These are phyloP conservation scores for Verasper variegatus DNA, from an alignment of 2,113 vertebrate genomes.

Conservation along the genomic window DNA sequence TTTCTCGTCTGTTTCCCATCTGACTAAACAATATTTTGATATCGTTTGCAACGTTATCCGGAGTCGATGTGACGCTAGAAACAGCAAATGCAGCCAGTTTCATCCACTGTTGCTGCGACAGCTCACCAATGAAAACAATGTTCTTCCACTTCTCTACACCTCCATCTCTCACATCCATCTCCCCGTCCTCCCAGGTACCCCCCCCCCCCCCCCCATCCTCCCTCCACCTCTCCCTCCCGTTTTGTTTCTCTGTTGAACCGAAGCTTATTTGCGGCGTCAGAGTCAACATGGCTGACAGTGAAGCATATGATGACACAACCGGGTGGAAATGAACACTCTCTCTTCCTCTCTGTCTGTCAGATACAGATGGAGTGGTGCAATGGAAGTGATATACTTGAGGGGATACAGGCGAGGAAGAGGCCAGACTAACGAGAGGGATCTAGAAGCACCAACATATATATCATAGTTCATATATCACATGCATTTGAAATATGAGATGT, in stretches of 20 bases:
- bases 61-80: constrained; percentile 23
- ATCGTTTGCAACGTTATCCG: not conserved
- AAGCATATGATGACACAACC: constrained; percentile 49
- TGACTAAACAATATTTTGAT: constrained; percentile 20
- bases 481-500: not conserved
- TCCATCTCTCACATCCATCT: constrained; percentile 5
- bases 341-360: constrained; percentile 13
- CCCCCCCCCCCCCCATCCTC: not conserved
- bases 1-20: constrained; percentile 19
- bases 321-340: constrained; percentile 47
- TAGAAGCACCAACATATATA: not conserved
- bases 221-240: not conserved
- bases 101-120: constrained; percentile 37
- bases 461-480: not conserved
- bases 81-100: constrained; percentile 39
- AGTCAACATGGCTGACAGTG: constrained; percentile 55
- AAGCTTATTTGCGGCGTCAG: constrained; percentile 34
- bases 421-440: not conserved
- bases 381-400: constrained; percentile 23
- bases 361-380: constrained; percentile 13
- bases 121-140: constrained; percentile 48
- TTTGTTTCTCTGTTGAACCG: constrained; percentile 30
- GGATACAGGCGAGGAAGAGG: not conserved
- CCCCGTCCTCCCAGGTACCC: constrained; percentile 1
- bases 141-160: constrained; percentile 36